A percentile compares a stretch with the other conserved stretches of the same genome.
These are phyloP conservation scores for Haemorhous mexicanus DNA, from an alignment of 2,113 vertebrate genomes.

Conservation along the genomic window DNA sequence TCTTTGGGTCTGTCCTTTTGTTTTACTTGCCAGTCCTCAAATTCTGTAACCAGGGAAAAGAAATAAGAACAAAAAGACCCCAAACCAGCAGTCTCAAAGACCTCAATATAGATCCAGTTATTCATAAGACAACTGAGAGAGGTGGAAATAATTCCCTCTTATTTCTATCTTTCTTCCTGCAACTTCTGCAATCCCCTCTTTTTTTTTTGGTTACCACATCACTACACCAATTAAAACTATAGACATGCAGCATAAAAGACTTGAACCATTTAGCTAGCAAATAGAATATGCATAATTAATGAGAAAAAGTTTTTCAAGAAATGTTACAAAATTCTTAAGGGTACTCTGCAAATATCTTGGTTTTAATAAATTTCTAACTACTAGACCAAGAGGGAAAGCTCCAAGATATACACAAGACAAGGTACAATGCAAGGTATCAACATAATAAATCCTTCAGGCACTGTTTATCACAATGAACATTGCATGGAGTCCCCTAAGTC, in stretches of 20 bases:
- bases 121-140: neutral
- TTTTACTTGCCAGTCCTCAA: neutral
- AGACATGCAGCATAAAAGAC: neutral
- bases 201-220: neutral
- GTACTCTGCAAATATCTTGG: neutral
- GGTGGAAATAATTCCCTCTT: neutral
- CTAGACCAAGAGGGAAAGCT: neutral
- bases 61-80: neutral
- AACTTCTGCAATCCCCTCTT: neutral
- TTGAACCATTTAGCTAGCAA: neutral
- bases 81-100: neutral
- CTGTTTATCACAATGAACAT: neutral
- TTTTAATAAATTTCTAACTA: neutral
- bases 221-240: neutral
- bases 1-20: neutral
- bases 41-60: neutral
- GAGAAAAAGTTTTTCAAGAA: neutral
- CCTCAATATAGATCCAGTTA: neutral
- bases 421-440: neutral
- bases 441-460: neutral
- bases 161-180: neutral
- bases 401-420: neutral
- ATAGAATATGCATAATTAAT: fast-evolving
- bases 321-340: neutral
- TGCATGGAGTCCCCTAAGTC: neutral